phyloP scores from a whole-genome alignment of 1,140 invertebrate species.

The Triops longicaudatus region DNA sequence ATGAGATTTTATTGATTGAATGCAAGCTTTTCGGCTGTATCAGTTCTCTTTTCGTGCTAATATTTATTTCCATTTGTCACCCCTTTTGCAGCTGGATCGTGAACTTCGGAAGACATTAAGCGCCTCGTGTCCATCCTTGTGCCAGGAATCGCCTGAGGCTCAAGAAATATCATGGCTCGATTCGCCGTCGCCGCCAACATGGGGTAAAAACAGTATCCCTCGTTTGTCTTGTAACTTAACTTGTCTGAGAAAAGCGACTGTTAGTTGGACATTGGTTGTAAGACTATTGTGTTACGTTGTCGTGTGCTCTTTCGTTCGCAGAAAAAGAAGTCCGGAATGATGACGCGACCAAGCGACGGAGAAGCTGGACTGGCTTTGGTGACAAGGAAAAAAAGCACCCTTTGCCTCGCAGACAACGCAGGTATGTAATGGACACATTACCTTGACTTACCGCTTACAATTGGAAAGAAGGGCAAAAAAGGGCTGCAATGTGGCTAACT shows the following conservation, averaged over 20 bases:
- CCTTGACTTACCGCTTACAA: too few species aligned
- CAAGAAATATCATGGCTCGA: not conserved
- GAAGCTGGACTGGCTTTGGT: constrained; percentile 74
- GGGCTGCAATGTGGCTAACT: not conserved
- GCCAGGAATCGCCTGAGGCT: not conserved
- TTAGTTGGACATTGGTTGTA: too few species aligned
- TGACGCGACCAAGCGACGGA: constrained; percentile 44
- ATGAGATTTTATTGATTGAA: constrained; percentile 9
- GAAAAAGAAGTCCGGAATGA: constrained; percentile 17
- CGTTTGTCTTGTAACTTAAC: too few species aligned
- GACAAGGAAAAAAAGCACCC: constrained; percentile 32
- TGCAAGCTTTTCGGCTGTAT: not conserved
- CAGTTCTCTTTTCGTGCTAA: not conserved
- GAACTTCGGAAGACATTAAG: not conserved
- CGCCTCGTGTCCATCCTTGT: not conserved
- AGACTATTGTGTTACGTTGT: not conserved
- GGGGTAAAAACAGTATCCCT: not conserved
- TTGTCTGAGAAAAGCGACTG: too few species aligned
- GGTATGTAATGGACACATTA: not conserved
- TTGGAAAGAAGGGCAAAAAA: too few species aligned
- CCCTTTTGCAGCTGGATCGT: not conserved
- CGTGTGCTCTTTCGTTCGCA: not conserved
- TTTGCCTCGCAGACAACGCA: not conserved
- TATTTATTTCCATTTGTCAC: not conserved
- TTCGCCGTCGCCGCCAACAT: not conserved